A percentile compares a stretch with the other conserved stretches of the same genome.
These are phyloP conservation scores for Drosophila nr. perissopoda DNA, from an alignment of 2,888 invertebrate genomes.

Conservation along the genomic window DNA sequence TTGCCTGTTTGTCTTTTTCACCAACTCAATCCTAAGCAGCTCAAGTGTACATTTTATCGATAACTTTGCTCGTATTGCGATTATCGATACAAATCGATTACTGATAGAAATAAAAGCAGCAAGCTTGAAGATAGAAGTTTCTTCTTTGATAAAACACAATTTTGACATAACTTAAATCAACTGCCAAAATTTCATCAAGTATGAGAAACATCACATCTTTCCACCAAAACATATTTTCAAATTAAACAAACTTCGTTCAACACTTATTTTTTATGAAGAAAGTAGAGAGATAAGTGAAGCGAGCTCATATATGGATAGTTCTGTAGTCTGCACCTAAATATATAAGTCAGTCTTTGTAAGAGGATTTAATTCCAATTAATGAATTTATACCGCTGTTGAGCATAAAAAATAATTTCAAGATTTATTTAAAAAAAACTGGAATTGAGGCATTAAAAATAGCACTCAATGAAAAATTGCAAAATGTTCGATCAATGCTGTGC, in stretches of 20 bases:
- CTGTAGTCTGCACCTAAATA: neutral
- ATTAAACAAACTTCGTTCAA: neutral
- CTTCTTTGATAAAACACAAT: rapidly evolving
- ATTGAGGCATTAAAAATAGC: neutral
- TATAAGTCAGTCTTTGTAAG: neutral
- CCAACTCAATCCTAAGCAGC: neutral
- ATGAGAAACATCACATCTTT: neutral
- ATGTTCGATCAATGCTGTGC: neutral
- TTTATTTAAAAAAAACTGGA: neutral
- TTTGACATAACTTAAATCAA: neutral
- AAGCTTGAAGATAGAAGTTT: neutral
- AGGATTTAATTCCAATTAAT: too few relatives aligned
- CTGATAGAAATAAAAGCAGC: neutral
- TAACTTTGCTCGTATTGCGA: neutral
- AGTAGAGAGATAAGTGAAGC: neutral
- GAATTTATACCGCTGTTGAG: neutral
- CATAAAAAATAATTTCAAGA: neutral
- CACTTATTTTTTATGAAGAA: neutral
- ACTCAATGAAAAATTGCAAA: neutral
- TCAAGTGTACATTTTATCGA: neutral
- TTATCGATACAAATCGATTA: neutral
- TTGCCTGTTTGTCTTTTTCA: neutral
- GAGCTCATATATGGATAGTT: neutral
- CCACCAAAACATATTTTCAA: neutral
- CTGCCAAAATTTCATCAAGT: neutral